A percentile compares a stretch with the other conserved stretches of the same genome.
Conservation (phyloP, 2,113 vertebrate genomes). For the Corythoichthys haematopterus region DNA sequence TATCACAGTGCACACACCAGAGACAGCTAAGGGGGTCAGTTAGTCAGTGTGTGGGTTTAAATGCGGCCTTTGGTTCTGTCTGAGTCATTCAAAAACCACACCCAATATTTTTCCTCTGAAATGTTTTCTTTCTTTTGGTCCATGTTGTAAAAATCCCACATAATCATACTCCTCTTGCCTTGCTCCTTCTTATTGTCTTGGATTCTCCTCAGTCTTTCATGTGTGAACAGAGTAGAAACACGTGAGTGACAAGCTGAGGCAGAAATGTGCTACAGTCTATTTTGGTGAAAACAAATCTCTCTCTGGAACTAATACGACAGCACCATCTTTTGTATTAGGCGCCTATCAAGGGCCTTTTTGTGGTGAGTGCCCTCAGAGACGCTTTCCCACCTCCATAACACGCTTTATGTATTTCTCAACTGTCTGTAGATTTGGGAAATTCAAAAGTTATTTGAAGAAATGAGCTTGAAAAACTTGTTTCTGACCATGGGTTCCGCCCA, state of each 20-base stretch:
- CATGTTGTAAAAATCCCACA: conserved; percentile 13
- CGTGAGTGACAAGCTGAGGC: conserved; percentile 34
- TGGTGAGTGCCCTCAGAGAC: conserved; percentile 11
- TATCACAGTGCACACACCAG: not conserved
- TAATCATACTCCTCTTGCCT: conserved; percentile 21
- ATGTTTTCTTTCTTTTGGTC: conserved; percentile 13
- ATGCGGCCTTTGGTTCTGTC: conserved; percentile 13
- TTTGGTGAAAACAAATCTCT: conserved; percentile 47
- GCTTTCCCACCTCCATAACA: conserved; percentile 19
- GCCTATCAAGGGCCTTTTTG: conserved; percentile 61
- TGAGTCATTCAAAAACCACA: conserved; percentile 26
- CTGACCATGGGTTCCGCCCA: conserved; percentile 55
- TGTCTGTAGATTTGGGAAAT: not conserved
- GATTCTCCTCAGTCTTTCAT: conserved; percentile 9
- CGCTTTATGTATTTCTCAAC: conserved; percentile 27
- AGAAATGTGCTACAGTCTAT: conserved; percentile 1
- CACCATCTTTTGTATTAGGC: conserved; percentile 67
- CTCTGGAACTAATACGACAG: conserved; percentile 44
- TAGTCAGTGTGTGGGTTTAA: conserved; percentile 14
- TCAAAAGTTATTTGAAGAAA: not conserved
- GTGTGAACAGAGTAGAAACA: conserved; percentile 25
- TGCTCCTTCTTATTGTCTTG: conserved; percentile 1
- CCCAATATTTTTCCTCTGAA: conserved; percentile 39
- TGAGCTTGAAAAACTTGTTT: conserved; percentile 14
- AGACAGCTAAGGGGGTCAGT: conserved; percentile 5